Evolutionary conservation across 2,888 invertebrate genomes (phyloP), one percentile per base, ranked within the genome.

Genomic region (Mythimna pallens): DNA sequence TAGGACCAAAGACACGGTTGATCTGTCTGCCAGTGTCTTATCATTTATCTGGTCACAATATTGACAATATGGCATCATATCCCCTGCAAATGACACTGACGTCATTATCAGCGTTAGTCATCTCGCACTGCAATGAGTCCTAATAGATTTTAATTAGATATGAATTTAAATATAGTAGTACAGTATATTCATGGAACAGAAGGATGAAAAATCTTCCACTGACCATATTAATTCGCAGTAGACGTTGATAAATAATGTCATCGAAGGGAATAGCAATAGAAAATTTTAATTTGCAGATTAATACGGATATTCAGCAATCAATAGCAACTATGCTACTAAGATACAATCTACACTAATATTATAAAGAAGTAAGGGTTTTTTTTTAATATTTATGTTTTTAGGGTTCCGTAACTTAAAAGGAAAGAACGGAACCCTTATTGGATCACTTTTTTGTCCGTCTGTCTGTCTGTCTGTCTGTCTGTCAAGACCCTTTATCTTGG

Each of bases 101-200:
- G 34, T 59, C 20, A 64, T 55, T 30, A 54, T 61, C 34, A 65
- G 52, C 25, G 55, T 75, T 55, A 79, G 55, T 75, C 79, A 78
- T 66, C 43, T n/a, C 59, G 7, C 9, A 65, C 43, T 61, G 59
- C 59, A 79, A 79, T 55, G 36, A 59, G 59, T 75, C 40, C 20
- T 47, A 78, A 78, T 78, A 30, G 54, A 70, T 55, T 75, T 78
- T 70, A 78, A 78, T 78, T 68, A 62, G 43, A 47, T 57, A 57
- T 30, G 61, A 69, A 78, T 78, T 78, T 47, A 47, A 47, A 58
- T 63, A 74, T 70, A 69, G 65, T 69, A 52, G 52, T 6, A 30
- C 54, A n/a, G 40, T 9, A 34, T 47, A 47, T 55, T 73, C 73
- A 20, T 25, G 17, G 58, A 55, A 58, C 22, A 25, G 17, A 65